phyloP scores from a whole-genome alignment of 2,113 vertebrate genomes.

The Nothoprocta pentlandii region DNA sequence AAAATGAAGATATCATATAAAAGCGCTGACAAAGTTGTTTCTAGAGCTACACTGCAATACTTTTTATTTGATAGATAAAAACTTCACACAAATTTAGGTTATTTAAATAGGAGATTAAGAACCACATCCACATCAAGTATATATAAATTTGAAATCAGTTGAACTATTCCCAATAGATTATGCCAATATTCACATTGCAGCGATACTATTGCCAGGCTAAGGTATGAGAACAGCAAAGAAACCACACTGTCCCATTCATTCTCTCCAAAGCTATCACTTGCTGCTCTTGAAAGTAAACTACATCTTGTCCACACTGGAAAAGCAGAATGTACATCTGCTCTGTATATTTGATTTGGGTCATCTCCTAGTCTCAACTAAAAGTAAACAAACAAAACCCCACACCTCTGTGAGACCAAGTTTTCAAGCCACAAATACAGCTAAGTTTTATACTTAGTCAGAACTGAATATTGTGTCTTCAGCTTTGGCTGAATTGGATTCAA shows the following conservation, averaged over 20 bases:
- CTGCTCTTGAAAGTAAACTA: background rate
- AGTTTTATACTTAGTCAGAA: background rate
- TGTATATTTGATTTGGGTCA: background rate
- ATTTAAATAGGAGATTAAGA: background rate
- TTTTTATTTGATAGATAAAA: background rate
- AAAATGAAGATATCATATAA: background rate
- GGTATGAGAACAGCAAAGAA: background rate
- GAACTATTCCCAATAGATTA: background rate
- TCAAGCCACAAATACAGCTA: background rate
- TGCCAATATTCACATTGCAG: too few species aligned
- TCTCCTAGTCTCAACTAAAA: background rate
- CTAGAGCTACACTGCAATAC: accelerated
- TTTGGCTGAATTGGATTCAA: background rate
- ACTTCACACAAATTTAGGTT: background rate
- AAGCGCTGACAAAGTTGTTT: background rate
- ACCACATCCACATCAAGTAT: background rate
- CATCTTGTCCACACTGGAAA: background rate
- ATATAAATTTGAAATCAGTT: background rate
- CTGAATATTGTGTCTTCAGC: accelerated
- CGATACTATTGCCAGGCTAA: accelerated
- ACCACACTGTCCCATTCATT: accelerated
- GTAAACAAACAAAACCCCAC: too few species aligned
- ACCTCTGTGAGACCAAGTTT: background rate
- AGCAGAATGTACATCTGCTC: background rate
- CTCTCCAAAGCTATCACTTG: accelerated